Conservation (phyloP, 2,113 vertebrate genomes). For the Xenopus tropicalis region UCB_Xtro_10.0 CM004447.2:89431501-89432000, state of each 20-base stretch:
- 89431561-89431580: slow-evolving; percentile 4
- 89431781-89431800: background rate
- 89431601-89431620: background rate
- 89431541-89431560: background rate
- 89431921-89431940: slow-evolving; percentile 5
- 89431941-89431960: slow-evolving; percentile 8
- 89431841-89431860: slow-evolving; percentile 37
- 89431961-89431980: slow-evolving; percentile 44
- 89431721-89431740: background rate
- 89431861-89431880: slow-evolving; percentile 25
- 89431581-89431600: background rate
- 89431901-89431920: slow-evolving; percentile 16
- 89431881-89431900: slow-evolving; percentile 3
- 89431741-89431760: background rate
- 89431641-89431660: background rate
- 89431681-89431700: too few species aligned
- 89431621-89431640: background rate
- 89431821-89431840: slow-evolving; percentile 26
- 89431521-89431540: slow-evolving; percentile 21
- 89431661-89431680: background rate
- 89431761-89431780: slow-evolving; percentile 15
- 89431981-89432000: slow-evolving; percentile 97
- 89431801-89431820: slow-evolving; percentile 5
- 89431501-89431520: slow-evolving; percentile 12
- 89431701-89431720: too few species aligned